These are phyloP conservation scores for Actinostola sp. DNA, from an alignment of 92 coral and sea anemone genomes.

Conservation along the genomic window DNA sequence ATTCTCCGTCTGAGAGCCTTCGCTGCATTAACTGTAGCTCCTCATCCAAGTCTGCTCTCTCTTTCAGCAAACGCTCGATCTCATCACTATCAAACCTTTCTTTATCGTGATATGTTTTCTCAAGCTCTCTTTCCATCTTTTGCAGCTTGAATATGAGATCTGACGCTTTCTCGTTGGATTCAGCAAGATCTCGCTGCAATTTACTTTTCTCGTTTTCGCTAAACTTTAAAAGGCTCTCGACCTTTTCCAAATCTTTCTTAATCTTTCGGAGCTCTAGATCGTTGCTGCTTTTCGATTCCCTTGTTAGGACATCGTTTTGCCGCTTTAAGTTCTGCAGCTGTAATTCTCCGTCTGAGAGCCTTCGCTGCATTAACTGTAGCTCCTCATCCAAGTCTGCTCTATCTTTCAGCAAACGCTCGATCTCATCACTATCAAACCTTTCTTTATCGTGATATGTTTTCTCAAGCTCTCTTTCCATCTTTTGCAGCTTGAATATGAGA, in stretches of 20 bases:
- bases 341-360: slow-evolving; percentile 52
- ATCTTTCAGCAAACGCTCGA: slow-evolving; percentile 50
- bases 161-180: slow-evolving; percentile 50
- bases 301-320: slow-evolving; percentile 41
- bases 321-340: slow-evolving; percentile 48
- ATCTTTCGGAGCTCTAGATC: slow-evolving; percentile 42
- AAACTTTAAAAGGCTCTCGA: slow-evolving; percentile 54
- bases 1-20: slow-evolving; percentile 58
- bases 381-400: slow-evolving; percentile 65
- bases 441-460: slow-evolving; percentile 32
- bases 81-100: slow-evolving; percentile 52
- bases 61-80: slow-evolving; percentile 42
- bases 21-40: slow-evolving; percentile 56
- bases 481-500: slow-evolving; percentile 35
- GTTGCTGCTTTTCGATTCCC: slow-evolving; percentile 29
- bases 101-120: slow-evolving; percentile 29
- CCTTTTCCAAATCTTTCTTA: slow-evolving; percentile 60
- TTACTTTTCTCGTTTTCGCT: slow-evolving; percentile 68
- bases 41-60: slow-evolving; percentile 62
- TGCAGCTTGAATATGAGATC: slow-evolving; percentile 32
- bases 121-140: slow-evolving; percentile 63
- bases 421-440: slow-evolving; percentile 52
- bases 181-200: slow-evolving; percentile 58
- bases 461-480: slow-evolving; percentile 63
- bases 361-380: slow-evolving; percentile 52